phyloP scores from a whole-genome alignment of 2,797 vertebrate species.

The Labeo calbasu region DNA sequence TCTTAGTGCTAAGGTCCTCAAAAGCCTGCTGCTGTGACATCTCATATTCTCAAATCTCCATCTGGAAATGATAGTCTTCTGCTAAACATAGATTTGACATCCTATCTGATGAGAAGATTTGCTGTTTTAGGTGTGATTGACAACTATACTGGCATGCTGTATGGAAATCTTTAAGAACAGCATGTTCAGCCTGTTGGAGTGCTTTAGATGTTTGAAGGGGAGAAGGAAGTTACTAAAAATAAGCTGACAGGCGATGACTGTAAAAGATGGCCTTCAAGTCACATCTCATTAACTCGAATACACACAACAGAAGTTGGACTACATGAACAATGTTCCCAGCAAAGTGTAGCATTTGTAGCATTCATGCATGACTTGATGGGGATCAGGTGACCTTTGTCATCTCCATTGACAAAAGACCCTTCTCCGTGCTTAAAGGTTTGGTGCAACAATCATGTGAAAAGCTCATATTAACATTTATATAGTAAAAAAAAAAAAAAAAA shows the following conservation, averaged over 20 bases:
- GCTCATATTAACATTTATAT: neutral
- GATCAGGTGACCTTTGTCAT: neutral
- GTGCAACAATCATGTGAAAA: neutral
- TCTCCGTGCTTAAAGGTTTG: neutral
- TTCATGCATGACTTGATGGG: neutral
- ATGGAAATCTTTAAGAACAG: conserved; percentile 16
- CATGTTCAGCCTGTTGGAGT: neutral
- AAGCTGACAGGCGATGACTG: neutral
- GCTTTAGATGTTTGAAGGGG: conserved; percentile 13
- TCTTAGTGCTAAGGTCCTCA: conserved; percentile 63
- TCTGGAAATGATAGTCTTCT: conserved; percentile 21
- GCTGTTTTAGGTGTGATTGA: conserved; percentile 5
- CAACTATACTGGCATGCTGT: conserved; percentile 19
- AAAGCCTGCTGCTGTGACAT: conserved; percentile 57
- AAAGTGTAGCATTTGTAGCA: neutral
- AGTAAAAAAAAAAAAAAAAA: neutral
- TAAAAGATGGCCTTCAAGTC: conserved; percentile 5
- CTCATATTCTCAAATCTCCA: conserved; percentile 40
- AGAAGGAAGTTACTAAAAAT: conserved; percentile 16
- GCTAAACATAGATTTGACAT: conserved; percentile 41
- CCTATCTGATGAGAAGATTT: conserved; percentile 33
- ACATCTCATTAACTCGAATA: neutral
- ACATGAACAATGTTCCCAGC: neutral
- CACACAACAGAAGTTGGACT: neutral
- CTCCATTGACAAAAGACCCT: neutral